phyloP scores from a whole-genome alignment of 1,140 invertebrate species.

The Zaprionus tsacasi region DNA sequence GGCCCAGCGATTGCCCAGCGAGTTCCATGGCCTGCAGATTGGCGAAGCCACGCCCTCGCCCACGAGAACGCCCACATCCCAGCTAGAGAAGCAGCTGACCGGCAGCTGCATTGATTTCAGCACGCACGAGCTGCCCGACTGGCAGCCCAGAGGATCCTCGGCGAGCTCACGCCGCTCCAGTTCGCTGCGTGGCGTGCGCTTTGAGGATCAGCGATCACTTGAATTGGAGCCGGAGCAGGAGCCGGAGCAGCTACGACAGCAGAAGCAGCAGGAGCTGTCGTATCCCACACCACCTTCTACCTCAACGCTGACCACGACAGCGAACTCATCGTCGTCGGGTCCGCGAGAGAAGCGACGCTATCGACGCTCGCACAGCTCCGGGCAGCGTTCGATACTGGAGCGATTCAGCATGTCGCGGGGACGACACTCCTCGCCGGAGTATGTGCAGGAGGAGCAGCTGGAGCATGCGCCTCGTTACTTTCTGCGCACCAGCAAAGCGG shows the following conservation, averaged over 20 bases:
- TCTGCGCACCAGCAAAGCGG: conserved; percentile 85
- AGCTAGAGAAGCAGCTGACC: not conserved
- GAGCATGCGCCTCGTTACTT: conserved; percentile 76
- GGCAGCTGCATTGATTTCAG: conserved; percentile 75
- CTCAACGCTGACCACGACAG: conserved; percentile 56
- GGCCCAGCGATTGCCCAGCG: conserved; percentile 50
- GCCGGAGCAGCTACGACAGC: not conserved
- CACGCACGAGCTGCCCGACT: conserved; percentile 74
- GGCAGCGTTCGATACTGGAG: conserved; percentile 66
- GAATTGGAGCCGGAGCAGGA: too few relatives aligned
- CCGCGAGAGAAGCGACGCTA: conserved; percentile 76
- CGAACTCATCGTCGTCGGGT: conserved; percentile 69
- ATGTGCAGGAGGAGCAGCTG: conserved; percentile 62
- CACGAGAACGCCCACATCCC: conserved; percentile 1
- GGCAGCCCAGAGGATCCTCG: conserved; percentile 41
- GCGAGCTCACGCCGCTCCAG: conserved; percentile 58
- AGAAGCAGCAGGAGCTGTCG: conserved; percentile 13
- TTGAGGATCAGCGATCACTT: conserved; percentile 21
- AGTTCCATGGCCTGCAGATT: conserved; percentile 70
- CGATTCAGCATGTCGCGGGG: conserved; percentile 72
- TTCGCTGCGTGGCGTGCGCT: conserved; percentile 70
- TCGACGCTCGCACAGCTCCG: conserved; percentile 72
- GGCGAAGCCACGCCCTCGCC: conserved; percentile 56
- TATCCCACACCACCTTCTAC: conserved; percentile 74
- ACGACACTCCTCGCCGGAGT: conserved; percentile 76